phyloP scores from a whole-genome alignment of 2,888 invertebrate species.

The Eupithecia dodoneata region DNA sequence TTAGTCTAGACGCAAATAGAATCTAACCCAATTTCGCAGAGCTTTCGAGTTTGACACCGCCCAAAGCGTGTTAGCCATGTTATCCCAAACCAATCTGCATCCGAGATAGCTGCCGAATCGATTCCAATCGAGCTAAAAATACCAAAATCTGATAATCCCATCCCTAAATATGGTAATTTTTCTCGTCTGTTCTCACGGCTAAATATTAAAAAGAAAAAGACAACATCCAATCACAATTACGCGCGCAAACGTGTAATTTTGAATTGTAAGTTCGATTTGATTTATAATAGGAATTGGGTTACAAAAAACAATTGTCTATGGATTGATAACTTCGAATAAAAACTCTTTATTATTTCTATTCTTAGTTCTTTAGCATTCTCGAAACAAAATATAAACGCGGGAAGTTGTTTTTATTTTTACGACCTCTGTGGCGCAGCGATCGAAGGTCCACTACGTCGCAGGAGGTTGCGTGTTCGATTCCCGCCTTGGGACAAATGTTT shows the following conservation, averaged over 20 bases:
- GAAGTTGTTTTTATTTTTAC: background rate
- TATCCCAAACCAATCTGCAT: constrained; percentile 67
- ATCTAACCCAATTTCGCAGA: constrained; percentile 33
- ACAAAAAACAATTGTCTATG: constrained; percentile 42
- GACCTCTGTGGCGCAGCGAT: too few species aligned
- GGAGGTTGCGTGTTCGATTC: background rate
- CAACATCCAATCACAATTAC: constrained; percentile 81
- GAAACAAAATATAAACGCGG: background rate
- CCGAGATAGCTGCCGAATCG: constrained; percentile 59
- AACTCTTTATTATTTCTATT: too few species aligned
- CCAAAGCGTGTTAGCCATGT: constrained; percentile 72
- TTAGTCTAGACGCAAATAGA: constrained; percentile 31
- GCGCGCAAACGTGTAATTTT: constrained; percentile 65
- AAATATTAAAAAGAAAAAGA: constrained; percentile 64
- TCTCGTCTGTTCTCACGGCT: constrained; percentile 75
- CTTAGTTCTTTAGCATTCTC: background rate
- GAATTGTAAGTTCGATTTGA: constrained; percentile 57
- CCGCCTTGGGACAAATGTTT: background rate
- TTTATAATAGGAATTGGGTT: constrained; percentile 53
- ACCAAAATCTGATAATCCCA: constrained; percentile 76
- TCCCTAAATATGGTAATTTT: constrained; percentile 83
- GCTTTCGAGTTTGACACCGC: constrained; percentile 52
- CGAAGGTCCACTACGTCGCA: background rate
- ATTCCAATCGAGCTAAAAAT: constrained; percentile 63
- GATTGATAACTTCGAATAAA: constrained; percentile 18